These are phyloP conservation scores for Pseudopodoces humilis DNA, from an alignment of 2,113 vertebrate species.

Conservation along the genomic window DNA sequence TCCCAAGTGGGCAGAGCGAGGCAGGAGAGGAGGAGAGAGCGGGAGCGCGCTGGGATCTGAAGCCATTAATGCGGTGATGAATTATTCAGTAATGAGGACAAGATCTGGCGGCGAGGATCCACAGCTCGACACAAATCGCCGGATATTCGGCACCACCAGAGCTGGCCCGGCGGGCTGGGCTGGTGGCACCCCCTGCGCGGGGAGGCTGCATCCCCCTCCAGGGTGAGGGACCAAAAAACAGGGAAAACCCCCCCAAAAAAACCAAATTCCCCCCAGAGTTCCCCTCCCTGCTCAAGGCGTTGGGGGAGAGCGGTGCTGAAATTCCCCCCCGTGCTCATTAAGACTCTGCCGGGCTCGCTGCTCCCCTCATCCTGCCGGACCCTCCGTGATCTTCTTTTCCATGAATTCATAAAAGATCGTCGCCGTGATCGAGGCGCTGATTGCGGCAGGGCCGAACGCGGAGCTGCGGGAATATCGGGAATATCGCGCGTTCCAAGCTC, in stretches of 20 bases:
- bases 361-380: conserved; percentile 60
- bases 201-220: accelerated
- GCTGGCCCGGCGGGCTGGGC: conserved; percentile 42
- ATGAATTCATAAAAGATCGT: conserved; percentile 83
- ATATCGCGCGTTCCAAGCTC: conserved; percentile 38
- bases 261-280: neutral
- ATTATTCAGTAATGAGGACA: conserved; percentile 90
- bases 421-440: conserved; percentile 75
- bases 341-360: conserved; percentile 69
- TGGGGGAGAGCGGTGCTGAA: conserved; percentile 14
- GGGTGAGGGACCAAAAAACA: neutral
- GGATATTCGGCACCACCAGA: conserved; percentile 79
- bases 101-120: conserved; percentile 77
- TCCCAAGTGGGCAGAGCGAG: conserved; percentile 80
- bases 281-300: neutral
- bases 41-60: conserved; percentile 78
- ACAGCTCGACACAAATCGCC: neutral
- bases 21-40: conserved; percentile 68
- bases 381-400: conserved; percentile 72
- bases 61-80: conserved; percentile 86
- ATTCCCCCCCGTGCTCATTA: conserved; percentile 83
- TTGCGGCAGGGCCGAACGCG: conserved; percentile 75
- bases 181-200: neutral
- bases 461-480: conserved; percentile 75
- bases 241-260: neutral